phyloP scores from a whole-genome alignment of 2,888 invertebrate species.

The Tridacna gigas region DNA sequence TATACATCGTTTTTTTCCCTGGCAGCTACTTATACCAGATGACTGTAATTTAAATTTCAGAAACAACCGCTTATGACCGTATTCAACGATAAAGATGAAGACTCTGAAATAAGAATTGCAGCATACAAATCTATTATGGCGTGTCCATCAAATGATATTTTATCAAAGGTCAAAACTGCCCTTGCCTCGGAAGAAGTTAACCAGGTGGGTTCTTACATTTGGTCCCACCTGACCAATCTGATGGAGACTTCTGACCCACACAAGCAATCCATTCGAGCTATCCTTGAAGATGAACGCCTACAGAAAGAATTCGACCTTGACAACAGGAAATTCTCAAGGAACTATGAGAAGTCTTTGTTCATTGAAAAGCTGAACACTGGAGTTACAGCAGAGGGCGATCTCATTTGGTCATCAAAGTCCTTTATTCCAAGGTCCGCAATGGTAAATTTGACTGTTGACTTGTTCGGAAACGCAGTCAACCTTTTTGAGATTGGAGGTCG shows the following conservation, averaged over 20 bases:
- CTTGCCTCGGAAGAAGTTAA: constrained; percentile 78
- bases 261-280: constrained; percentile 92
- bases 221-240: constrained; percentile 96
- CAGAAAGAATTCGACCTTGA: constrained; percentile 94
- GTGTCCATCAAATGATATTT: constrained; percentile 92
- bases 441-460: constrained; percentile 83
- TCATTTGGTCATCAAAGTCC: constrained; percentile 83
- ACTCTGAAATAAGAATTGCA: constrained; percentile 94
- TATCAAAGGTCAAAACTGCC: constrained; percentile 89
- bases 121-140: constrained; percentile 95
- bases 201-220: constrained; percentile 97
- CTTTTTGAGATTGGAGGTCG: constrained; percentile 92
- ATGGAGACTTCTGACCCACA: constrained; percentile 94
- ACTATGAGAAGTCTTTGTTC: constrained; percentile 92
- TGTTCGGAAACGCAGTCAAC: constrained; percentile 93
- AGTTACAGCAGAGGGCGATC: constrained; percentile 80
- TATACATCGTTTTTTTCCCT: no score
- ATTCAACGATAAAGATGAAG: constrained; percentile 90
- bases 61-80: constrained; percentile 86
- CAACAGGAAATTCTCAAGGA: constrained; percentile 95
- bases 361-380: constrained; percentile 92
- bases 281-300: constrained; percentile 92
- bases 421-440: constrained; percentile 83
- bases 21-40: no score
- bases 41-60: constrained; percentile 59